These are phyloP conservation scores for Drosophila dunni DNA, from an alignment of 1,140 invertebrate genomes.

Conservation along the genomic window DNA sequence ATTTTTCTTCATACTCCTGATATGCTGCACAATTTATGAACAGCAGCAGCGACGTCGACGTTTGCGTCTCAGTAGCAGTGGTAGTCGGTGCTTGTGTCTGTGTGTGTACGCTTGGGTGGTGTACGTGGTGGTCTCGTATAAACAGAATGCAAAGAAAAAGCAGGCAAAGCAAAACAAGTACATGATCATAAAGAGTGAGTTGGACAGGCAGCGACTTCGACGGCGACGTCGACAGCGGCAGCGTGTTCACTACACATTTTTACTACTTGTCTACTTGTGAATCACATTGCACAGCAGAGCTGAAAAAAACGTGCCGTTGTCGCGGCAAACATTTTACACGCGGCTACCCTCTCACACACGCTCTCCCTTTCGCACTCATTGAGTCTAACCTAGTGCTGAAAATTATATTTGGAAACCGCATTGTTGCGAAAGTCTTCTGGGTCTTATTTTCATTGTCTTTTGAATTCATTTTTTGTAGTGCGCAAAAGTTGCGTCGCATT, in stretches of 20 bases:
- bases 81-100: constrained; percentile 8
- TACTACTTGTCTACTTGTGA: constrained; percentile 58
- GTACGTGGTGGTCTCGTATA: constrained; percentile 59
- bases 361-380: constrained; percentile 37
- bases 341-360: constrained; percentile 25
- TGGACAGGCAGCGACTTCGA: constrained; percentile 46
- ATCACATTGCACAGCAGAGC: constrained; percentile 52
- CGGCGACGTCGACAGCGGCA: constrained; percentile 17
- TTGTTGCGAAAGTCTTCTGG: constrained; percentile 27
- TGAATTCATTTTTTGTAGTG: constrained; percentile 21
- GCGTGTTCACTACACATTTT: constrained; percentile 31
- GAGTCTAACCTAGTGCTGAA: constrained; percentile 10
- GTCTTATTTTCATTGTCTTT: constrained; percentile 45
- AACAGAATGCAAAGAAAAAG: constrained; percentile 69
- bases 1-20: constrained; percentile 31
- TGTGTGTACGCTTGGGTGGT: constrained; percentile 56
- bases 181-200: constrained; percentile 67
- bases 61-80: constrained; percentile 33
- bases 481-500: constrained; percentile 56
- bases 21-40: constrained; percentile 25
- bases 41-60: constrained; percentile 10
- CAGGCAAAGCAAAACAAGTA: constrained; percentile 72
- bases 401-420: constrained; percentile 46
- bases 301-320: constrained; percentile 64
- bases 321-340: constrained; percentile 65